Percentiles rank a stretch among this genome's conserved stretches.
Conservation (phyloP, 2,888 invertebrate species). For the Limenitis camilla region DNA sequence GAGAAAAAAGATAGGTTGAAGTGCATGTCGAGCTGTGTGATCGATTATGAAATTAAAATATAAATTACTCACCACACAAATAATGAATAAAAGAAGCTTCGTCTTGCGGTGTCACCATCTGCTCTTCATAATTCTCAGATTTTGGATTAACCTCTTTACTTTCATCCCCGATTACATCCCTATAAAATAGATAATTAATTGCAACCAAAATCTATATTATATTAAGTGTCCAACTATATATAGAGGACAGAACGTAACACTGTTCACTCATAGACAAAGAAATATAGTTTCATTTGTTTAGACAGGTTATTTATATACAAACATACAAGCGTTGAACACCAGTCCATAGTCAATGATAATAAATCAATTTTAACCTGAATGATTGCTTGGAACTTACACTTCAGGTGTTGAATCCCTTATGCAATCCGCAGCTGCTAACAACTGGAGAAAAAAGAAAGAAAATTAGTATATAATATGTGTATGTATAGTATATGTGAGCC, state of each 20-base stretch:
- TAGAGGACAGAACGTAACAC: background rate
- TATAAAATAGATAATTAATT: background rate
- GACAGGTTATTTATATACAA: too few relatives aligned
- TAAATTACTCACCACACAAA: constrained; percentile 45
- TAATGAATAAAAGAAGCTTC: constrained; percentile 57
- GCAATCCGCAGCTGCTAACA: constrained; percentile 55
- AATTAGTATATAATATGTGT: background rate
- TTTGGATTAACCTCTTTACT: constrained; percentile 20
- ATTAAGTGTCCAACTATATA: background rate
- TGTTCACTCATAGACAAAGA: too few relatives aligned
- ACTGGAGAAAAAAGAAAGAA: constrained; percentile 31
- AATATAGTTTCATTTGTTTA: too few relatives aligned
- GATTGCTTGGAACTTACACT: constrained; percentile 42
- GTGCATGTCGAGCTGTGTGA: too few relatives aligned
- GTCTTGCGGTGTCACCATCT: constrained; percentile 53
- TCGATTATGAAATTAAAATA: too few relatives aligned
- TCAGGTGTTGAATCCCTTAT: constrained; percentile 42
- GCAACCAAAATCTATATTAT: background rate
- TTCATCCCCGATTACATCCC: too few relatives aligned
- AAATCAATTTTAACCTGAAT: too few relatives aligned
- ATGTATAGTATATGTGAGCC: background rate
- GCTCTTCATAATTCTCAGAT: constrained; percentile 41
- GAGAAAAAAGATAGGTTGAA: too few relatives aligned
- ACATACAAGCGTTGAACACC: too few relatives aligned
- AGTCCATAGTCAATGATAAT: too few relatives aligned